phyloP scores from a whole-genome alignment of 1,140 invertebrate genomes.

The Leptonema lineaticorne region DNA sequence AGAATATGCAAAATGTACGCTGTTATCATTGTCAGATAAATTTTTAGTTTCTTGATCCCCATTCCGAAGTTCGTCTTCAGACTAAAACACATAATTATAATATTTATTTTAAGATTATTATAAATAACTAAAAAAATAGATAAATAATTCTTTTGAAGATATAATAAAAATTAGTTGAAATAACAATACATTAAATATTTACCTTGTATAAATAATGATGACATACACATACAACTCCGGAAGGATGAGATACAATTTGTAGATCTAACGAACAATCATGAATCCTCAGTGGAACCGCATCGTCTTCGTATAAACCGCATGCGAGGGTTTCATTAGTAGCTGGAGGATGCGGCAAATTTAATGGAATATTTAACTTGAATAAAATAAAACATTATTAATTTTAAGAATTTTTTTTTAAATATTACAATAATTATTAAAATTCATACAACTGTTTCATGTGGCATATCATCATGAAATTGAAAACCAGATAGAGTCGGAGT shows the following conservation, averaged over 20 bases:
- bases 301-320: slow-evolving; percentile 74
- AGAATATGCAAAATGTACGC: slow-evolving; percentile 80
- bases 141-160: too few relatives aligned
- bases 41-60: not conserved
- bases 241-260: slow-evolving; percentile 69
- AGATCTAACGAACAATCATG: slow-evolving; percentile 80
- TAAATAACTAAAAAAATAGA: too few relatives aligned
- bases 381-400: slow-evolving; percentile 20
- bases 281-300: slow-evolving; percentile 72
- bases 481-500: slow-evolving; percentile 75
- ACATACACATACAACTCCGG: slow-evolving; percentile 76
- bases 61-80: not conserved
- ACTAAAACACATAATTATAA: too few relatives aligned
- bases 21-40: slow-evolving; percentile 47
- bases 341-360: slow-evolving; percentile 74
- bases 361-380: slow-evolving; percentile 75
- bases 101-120: too few relatives aligned
- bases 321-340: slow-evolving; percentile 54
- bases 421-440: slow-evolving; percentile 16
- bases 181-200: slow-evolving; percentile 23
- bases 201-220: slow-evolving; percentile 84
- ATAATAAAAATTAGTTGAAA: slow-evolving; percentile 23
- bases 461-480: slow-evolving; percentile 81
- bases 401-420: slow-evolving; percentile 1
- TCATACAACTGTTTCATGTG: slow-evolving; percentile 80